phyloP scores from a whole-genome alignment of 1,140 invertebrate genomes.

The Danaus melanippus region DNA sequence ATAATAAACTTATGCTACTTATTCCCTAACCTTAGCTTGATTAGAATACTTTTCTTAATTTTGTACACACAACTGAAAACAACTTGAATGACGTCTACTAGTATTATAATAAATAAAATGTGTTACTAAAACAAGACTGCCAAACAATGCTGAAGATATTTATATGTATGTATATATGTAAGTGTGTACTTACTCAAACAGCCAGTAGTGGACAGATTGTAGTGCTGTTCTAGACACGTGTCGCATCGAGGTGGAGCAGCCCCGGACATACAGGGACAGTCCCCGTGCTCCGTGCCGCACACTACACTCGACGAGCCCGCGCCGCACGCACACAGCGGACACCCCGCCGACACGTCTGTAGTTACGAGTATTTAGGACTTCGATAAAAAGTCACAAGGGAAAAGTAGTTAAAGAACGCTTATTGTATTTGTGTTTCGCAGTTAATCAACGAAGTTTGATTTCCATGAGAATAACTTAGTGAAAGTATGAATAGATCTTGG shows the following conservation, averaged over 20 bases:
- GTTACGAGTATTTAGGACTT: too few relatives aligned
- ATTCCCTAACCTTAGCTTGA: too few relatives aligned
- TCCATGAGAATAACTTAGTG: too few relatives aligned
- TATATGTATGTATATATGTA: background rate
- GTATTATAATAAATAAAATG: too few relatives aligned
- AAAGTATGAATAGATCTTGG: too few relatives aligned
- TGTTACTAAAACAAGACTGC: too few relatives aligned
- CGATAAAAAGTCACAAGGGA: background rate
- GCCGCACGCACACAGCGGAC: conserved; percentile 85
- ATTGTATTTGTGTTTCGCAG: too few relatives aligned
- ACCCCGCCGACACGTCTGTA: conserved; percentile 76
- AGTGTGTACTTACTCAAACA: conserved; percentile 78
- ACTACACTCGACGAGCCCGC: conserved; percentile 76
- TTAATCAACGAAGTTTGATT: too few relatives aligned
- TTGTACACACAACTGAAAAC: too few relatives aligned
- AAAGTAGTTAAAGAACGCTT: background rate
- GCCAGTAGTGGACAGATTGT: conserved; percentile 81
- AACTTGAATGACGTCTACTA: too few relatives aligned
- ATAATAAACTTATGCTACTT: too few relatives aligned
- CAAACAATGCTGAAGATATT: background rate
- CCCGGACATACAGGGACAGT: conserved; percentile 82
- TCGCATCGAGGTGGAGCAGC: conserved; percentile 87
- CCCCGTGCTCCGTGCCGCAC: conserved; percentile 83
- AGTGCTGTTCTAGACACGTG: conserved; percentile 81
- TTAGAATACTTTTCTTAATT: too few relatives aligned